These are phyloP conservation scores for Drosophila insularis DNA, from an alignment of 1,140 invertebrate genomes.

Conservation along the genomic window DNA sequence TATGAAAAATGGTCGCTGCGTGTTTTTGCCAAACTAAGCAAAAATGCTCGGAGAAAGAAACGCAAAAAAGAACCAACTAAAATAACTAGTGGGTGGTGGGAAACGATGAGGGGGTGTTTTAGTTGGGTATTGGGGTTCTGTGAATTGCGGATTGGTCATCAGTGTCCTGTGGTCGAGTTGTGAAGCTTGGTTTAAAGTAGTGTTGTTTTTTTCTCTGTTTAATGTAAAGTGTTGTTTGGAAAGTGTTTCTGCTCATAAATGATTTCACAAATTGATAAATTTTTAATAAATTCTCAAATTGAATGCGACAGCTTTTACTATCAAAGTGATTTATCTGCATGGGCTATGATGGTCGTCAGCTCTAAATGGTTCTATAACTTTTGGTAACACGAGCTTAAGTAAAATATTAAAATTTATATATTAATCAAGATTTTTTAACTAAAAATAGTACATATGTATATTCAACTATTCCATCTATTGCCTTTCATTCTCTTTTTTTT, in stretches of 20 bases:
- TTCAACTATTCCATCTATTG: too few relatives aligned
- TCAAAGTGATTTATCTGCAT: background rate
- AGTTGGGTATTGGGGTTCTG: conserved; percentile 1
- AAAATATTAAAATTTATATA: too few relatives aligned
- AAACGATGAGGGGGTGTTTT: background rate
- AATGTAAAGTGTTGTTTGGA: conserved; percentile 26
- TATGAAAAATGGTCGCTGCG: conserved; percentile 79
- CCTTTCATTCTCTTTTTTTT: too few relatives aligned
- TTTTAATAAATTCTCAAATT: background rate
- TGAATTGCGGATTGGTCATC: conserved; percentile 46
- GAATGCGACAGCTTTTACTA: background rate
- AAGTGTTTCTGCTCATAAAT: background rate
- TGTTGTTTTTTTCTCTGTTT: background rate
- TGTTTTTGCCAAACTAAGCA: conserved; percentile 77
- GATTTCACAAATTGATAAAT: conserved; percentile 2
- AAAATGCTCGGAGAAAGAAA: conserved; percentile 53
- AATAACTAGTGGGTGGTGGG: conserved; percentile 33
- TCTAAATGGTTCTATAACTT: background rate
- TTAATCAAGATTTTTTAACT: too few relatives aligned
- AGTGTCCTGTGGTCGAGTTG: conserved; percentile 49
- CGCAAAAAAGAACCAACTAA: conserved; percentile 29
- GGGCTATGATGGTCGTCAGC: background rate
- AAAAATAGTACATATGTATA: too few relatives aligned
- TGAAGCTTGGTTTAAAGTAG: conserved; percentile 37
- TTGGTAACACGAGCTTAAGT: too few relatives aligned